These are phyloP conservation scores for Drosophila mimica DNA, from an alignment of 2,888 invertebrate species.

Conservation along the genomic window DNA sequence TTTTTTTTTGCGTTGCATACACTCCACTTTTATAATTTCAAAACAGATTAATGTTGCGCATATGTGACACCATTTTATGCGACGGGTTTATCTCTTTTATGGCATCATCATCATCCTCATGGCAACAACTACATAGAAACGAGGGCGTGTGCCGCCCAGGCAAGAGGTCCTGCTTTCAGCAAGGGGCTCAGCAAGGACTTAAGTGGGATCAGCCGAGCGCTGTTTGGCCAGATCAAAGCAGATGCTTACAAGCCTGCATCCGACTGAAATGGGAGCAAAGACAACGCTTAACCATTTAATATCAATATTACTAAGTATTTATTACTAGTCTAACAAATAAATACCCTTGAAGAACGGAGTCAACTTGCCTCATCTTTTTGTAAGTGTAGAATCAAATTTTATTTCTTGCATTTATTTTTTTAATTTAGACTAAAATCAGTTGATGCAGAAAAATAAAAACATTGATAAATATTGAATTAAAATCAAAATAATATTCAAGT, in stretches of 20 bases:
- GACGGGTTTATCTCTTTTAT: conserved; percentile 82
- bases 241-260: conserved; percentile 44
- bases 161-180: conserved; percentile 36
- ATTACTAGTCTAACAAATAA: not conserved
- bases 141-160: conserved; percentile 19
- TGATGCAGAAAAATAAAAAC: too few relatives aligned
- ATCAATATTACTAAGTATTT: not conserved
- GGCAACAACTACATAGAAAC: not conserved
- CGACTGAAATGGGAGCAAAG: not conserved
- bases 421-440: not conserved
- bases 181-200: conserved; percentile 52
- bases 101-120: conserved; percentile 74
- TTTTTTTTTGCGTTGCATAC: conserved; percentile 42
- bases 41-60: conserved; percentile 84
- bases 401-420: not conserved
- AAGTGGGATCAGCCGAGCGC: conserved; percentile 62
- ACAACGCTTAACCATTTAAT: not conserved
- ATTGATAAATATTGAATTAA: not conserved
- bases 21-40: conserved; percentile 80
- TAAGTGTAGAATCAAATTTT: not conserved
- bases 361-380: not conserved
- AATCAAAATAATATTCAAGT: not conserved
- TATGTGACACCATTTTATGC: conserved; percentile 82
- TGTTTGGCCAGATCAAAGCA: conserved; percentile 59
- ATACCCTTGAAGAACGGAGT: not conserved